Evolutionary conservation across 2,113 vertebrate genomes (phyloP), one percentile per base, ranked within the genome.

Genomic region (Mesoclemmys tuberculata): DNA sequence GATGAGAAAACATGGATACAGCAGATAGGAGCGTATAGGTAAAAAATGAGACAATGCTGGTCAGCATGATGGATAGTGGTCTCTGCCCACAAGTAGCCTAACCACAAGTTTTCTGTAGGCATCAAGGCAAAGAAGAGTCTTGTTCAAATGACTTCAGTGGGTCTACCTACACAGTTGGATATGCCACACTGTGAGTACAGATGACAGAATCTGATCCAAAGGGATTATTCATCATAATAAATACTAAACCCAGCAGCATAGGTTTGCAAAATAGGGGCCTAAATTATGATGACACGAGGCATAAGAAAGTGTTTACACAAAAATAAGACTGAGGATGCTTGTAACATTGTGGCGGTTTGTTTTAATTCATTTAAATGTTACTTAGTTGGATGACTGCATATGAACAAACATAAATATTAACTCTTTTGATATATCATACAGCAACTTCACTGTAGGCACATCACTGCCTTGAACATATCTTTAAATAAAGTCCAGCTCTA

Each of bases 121-220:
- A 64, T 35, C 61, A 64, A 64, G 29, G 61, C 31, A 64, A 64
- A 64, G 29, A n/a, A 68, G 61, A 68, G n/a, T 68, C n/a, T 68
- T 68, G 61, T 68, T 93, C 95, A 97, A 96, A 74, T 92, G 90
- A 96, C 95, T 94, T 97, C 94, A 94, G 94, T 95, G 93, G 94
- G 80, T 94, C 96, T 95, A 96, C 94, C 96, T 95, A 97, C 96
- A 64, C 95, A n/a, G 31, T n/a, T n/a, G 16, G 35, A 35, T n/a
- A 21, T n/a, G 35, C 46, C 27, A 84, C 74, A 94, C 91, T 94
- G 96, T 96, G 93, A 94, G 94, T 96, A 95, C 78, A 93, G 96
- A 97, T 75, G 41, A 5, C 38, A 97, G 95, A 87, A 90, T 94
- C 90, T 95, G 94, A 90, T 96, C 96, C 51, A 78, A 96, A 96